phyloP scores from a whole-genome alignment of 2,113 vertebrate genomes.

The Lontra canadensis region DNA sequence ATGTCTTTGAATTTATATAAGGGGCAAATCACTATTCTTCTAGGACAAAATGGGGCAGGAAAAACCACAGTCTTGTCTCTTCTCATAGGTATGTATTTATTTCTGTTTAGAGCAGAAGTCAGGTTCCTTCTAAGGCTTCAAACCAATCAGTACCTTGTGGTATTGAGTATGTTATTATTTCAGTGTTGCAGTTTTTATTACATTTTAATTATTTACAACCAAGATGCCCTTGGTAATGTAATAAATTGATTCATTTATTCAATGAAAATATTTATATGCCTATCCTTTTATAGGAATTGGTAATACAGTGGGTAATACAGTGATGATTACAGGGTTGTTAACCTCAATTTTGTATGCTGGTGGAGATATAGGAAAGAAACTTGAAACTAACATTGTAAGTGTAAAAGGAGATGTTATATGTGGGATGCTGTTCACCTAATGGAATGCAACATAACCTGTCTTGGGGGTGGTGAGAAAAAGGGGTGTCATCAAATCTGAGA shows the following conservation, averaged over 20 bases:
- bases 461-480: not conserved
- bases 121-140: not conserved
- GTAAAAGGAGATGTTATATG: not conserved
- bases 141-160: not conserved
- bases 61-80: slow-evolving; percentile 91
- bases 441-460: not conserved
- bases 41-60: slow-evolving; percentile 91
- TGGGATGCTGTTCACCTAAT: not conserved
- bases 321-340: not conserved
- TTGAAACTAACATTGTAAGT: not conserved
- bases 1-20: slow-evolving; percentile 90
- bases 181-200: not conserved
- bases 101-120: not conserved
- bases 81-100: slow-evolving; percentile 86
- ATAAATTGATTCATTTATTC: not conserved
- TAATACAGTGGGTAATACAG: not conserved
- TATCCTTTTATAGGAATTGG: not conserved
- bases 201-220: not conserved
- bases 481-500: not conserved
- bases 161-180: not conserved
- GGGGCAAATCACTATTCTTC: slow-evolving; percentile 90
- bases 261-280: not conserved
- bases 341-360: not conserved
- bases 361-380: not conserved
- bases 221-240: not conserved